Base-by-base conservation (phyloP, 2,797 vertebrate species). In the Chrysocyon brachyurus region DNA sequence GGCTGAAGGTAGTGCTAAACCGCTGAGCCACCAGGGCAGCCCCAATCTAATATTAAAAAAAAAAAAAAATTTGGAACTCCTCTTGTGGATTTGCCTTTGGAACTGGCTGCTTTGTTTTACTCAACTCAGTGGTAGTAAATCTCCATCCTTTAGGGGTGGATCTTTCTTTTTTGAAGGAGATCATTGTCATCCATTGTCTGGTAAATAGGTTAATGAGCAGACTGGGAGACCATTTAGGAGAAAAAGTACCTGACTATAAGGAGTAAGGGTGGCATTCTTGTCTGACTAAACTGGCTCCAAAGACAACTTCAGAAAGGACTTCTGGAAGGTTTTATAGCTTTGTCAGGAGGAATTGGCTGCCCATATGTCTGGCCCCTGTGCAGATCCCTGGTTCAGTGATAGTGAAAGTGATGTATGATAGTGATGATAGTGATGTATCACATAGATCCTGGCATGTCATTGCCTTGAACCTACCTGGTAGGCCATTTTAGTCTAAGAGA, bases 301-400 rank as follows among this genome's bases (percentile, higher is more conserved):
- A 87, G 40, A 93, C 24, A 81, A 78, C 49, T 73, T 93, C 56
- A 63, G 26, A 24, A 93, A 83, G 61, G 61, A 79, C 22, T 91
- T 87, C 31, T 52, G 77, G 36, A 86, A 91, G 57, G 5, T 87
- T 91, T 68, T 86, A 79, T 49, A 89, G 31, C 28, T 89, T 91
- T 56, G 14, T 91, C 56, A 68, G 16, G 61, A 73, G 63, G 33
- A 72, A 40, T 3, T 84, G 17, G 8, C 21, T 91, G 14, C n/a
- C 68, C 17, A 77, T 6, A 82, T 59, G 49, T 78, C n/a, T 89
- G 49, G 14, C 16, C 79, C 15, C n/a, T 46, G 66, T 11, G 24
- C 5, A 77, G 57, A 88, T 46, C 11, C 75, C 36, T 93, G 26
- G 63, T 72, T 70, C 7, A 72, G 56, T 52, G 49, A 5, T 17